A percentile compares a stretch with the other conserved stretches of the same genome.
phyloP scores from a whole-genome alignment of 2,888 invertebrate species.

The Alloscopus bannaensis region DNA sequence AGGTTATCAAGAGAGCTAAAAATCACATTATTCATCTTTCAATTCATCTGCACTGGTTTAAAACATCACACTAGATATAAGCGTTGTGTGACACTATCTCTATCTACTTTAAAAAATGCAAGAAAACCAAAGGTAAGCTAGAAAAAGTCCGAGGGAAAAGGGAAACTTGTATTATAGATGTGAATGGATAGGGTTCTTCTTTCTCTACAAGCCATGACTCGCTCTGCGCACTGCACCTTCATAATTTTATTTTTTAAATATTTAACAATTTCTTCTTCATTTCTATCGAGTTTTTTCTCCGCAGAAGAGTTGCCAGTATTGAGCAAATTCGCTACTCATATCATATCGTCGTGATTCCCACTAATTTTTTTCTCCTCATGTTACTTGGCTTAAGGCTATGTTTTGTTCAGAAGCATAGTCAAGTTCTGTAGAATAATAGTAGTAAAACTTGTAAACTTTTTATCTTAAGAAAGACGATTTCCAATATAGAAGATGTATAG shows the following conservation, averaged over 20 bases:
- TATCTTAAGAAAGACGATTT: constrained; percentile 58
- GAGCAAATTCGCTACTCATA: no score
- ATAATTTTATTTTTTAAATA: neutral
- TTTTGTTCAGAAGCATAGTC: constrained; percentile 15
- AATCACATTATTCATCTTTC: no score
- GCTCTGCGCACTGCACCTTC: neutral
- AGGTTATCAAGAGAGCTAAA: no score
- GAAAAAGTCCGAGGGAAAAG: neutral
- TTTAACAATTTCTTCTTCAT: neutral
- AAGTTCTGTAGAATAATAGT: constrained; percentile 3
- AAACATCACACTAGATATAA: constrained; percentile 48
- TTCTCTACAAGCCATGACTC: neutral
- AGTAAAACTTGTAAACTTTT: constrained; percentile 13
- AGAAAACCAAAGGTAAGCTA: neutral
- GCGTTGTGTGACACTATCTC: constrained; percentile 48
- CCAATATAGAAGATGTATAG: constrained; percentile 23
- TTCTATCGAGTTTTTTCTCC: no score
- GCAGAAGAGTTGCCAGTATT: no score
- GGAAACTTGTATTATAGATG: neutral
- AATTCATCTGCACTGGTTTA: no score
- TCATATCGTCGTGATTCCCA: no score
- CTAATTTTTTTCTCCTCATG: no score
- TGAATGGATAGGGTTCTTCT: neutral
- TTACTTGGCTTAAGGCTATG: constrained; percentile 17
- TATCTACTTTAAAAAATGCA: neutral